Base-by-base conservation (phyloP, 2,113 vertebrate species). In the Lota lota region DNA sequence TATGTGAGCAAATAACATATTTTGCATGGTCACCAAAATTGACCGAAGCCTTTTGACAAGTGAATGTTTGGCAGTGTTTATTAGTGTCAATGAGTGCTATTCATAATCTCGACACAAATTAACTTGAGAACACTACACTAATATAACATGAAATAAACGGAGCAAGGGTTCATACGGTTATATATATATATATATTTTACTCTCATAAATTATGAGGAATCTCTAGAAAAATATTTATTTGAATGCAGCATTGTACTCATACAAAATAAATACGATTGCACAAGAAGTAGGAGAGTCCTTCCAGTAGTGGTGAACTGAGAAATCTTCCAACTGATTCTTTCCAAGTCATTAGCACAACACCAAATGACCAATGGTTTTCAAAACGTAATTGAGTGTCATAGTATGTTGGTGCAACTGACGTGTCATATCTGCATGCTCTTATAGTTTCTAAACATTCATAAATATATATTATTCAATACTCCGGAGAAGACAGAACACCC, bases 181-280 rank as follows among this genome's bases (percentile, higher is more conserved):
- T 79, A 68, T 61, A 75, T 77, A 70, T 69, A 33, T 77, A 51
- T 83, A 69, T 84, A 79, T 85, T 79, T 77, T 79, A 73, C 73
- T 75, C 83, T 67, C 76, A 87, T 86, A 85, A 83, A 82, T 76
- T 83, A 81, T 75, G 77, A 82, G 77, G 79, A 87, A 70, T 87
- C 83, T 70, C 82, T 92, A 92, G 85, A 92, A 92, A 92, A 92
- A 92, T 92, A 92, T 83, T 89, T 89, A 69, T 78, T 90, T 85
- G 88, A 83, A 86, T 91, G 87, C 86, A 87, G 85, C 83, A 86
- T 87, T 83, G 69, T 78, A 84, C 79, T 83, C 58, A 72, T 85
- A 87, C 64, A 90, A 91, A 90, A 88, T 78, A 62, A 88, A 85
- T 82, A 21, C 73, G 78, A 78, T 72, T 78, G 69, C 77, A 85